Conservation (phyloP, 2,888 invertebrate genomes). For the Malthinus seriepunctatus region DNA sequence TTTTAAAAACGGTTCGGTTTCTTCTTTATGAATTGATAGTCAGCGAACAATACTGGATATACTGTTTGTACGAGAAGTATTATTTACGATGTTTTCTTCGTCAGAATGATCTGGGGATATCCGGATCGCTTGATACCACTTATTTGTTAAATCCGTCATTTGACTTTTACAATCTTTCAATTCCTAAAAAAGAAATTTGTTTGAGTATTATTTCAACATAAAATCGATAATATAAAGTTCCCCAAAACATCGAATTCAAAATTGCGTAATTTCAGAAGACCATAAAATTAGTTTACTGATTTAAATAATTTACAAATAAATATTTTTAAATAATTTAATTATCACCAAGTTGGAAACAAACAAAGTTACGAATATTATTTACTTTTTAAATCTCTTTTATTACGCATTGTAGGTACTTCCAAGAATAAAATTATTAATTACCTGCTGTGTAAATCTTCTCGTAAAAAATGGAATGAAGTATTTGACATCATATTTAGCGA, state of each 20-base stretch:
- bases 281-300: too few relatives aligned
- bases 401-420: neutral
- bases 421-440: slow-evolving; percentile 45
- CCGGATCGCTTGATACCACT: slow-evolving; percentile 96
- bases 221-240: too few relatives aligned
- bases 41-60: slow-evolving; percentile 56
- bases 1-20: slow-evolving; percentile 22
- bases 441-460: slow-evolving; percentile 91
- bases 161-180: slow-evolving; percentile 94
- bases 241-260: too few relatives aligned
- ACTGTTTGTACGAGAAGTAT: slow-evolving; percentile 51
- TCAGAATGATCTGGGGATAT: slow-evolving; percentile 87
- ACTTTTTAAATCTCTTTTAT: too few relatives aligned
- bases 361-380: too few relatives aligned
- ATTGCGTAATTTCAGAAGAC: too few relatives aligned
- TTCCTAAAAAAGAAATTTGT: slow-evolving; percentile 64
- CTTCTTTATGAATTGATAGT: slow-evolving; percentile 35
- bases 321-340: too few relatives aligned
- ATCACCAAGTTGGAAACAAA: too few relatives aligned
- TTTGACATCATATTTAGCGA: slow-evolving; percentile 88
- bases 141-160: slow-evolving; percentile 94
- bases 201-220: too few relatives aligned
- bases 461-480: slow-evolving; percentile 97
- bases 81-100: slow-evolving; percentile 62
- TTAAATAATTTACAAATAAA: too few relatives aligned